A percentile compares a stretch with the other conserved stretches of the same genome.
These are phyloP conservation scores for Parnassius mnemosyne DNA, from an alignment of 2,888 invertebrate species.

Conservation along the genomic window DNA sequence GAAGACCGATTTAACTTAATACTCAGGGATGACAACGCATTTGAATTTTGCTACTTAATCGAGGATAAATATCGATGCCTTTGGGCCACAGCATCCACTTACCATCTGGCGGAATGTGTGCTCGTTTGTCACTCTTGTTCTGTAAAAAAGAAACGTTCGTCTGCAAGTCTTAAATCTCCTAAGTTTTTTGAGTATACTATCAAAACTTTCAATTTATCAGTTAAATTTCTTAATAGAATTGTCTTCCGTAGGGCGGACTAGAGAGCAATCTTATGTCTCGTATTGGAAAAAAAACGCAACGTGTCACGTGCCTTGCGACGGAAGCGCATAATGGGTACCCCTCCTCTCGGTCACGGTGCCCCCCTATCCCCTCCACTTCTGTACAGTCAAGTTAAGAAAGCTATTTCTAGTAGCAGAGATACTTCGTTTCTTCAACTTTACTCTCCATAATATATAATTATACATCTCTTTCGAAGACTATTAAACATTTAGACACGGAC, in stretches of 20 bases:
- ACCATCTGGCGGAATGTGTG: too few relatives aligned
- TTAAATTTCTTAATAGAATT: too few relatives aligned
- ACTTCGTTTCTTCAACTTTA: constrained; percentile 46
- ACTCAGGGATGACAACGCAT: too few relatives aligned
- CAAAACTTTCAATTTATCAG: too few relatives aligned
- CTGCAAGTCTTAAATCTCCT: too few relatives aligned
- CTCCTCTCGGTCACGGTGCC: constrained; percentile 27
- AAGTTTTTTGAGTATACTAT: too few relatives aligned
- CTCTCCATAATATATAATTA: constrained; percentile 20
- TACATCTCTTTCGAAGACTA: not conserved
- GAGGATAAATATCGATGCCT: too few relatives aligned
- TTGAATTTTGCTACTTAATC: too few relatives aligned
- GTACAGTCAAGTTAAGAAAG: constrained; percentile 28
- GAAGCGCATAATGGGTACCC: constrained; percentile 48
- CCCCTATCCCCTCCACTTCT: constrained; percentile 10
- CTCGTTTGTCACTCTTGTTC: too few relatives aligned
- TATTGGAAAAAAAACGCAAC: constrained; percentile 44
- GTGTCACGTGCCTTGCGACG: constrained; percentile 61
- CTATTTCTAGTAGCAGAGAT: constrained; percentile 72
- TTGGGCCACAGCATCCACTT: too few relatives aligned
- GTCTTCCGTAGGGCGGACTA: not conserved
- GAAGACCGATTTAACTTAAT: too few relatives aligned
- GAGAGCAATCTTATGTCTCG: not conserved
- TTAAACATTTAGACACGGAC: constrained; percentile 8
- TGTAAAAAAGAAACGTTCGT: too few relatives aligned